Evolutionary conservation across 2,888 invertebrate genomes (phyloP).

Genomic region (Metacarcinus magister): DNA sequence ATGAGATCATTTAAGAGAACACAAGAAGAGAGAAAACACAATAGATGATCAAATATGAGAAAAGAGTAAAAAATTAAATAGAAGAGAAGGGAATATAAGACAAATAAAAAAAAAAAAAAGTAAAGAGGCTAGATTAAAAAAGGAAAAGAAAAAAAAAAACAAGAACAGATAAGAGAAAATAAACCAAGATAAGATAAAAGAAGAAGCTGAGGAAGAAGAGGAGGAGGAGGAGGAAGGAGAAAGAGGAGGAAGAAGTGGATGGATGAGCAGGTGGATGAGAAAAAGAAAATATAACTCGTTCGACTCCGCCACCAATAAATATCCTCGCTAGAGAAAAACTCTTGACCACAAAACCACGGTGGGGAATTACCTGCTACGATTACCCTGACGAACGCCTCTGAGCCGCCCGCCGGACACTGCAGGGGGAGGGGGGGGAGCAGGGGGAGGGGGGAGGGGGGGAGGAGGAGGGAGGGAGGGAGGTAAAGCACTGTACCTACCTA

Average conservation of each 20-base stretch:
- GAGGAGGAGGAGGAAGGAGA: neutral
- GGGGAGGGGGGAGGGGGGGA: neutral
- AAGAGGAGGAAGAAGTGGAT: neutral
- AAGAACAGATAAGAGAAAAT: neutral
- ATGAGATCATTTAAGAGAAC: neutral
- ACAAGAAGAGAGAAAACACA: neutral
- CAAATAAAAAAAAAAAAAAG: neutral
- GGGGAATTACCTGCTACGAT: conserved; percentile 15
- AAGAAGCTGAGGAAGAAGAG: no score
- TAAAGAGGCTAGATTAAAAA: neutral
- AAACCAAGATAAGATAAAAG: neutral
- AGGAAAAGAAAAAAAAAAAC: neutral
- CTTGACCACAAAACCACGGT: conserved; percentile 26
- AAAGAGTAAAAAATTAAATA: neutral
- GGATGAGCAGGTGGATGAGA: neutral
- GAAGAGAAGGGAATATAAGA: no score
- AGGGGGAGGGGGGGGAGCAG: neutral
- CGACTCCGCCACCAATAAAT: neutral
- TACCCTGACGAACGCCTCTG: conserved; percentile 40
- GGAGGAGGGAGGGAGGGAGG: neutral
- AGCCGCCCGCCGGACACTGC: conserved; percentile 29
- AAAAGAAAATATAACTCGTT: conserved; percentile 31
- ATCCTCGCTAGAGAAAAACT: neutral
- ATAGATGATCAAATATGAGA: neutral
- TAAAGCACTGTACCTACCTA: neutral